A percentile compares a stretch with the other conserved stretches of the same genome.
Evolutionary conservation across 2,888 invertebrate species (phyloP).

Genomic region (Fissipunctia ypsillon): DNA sequence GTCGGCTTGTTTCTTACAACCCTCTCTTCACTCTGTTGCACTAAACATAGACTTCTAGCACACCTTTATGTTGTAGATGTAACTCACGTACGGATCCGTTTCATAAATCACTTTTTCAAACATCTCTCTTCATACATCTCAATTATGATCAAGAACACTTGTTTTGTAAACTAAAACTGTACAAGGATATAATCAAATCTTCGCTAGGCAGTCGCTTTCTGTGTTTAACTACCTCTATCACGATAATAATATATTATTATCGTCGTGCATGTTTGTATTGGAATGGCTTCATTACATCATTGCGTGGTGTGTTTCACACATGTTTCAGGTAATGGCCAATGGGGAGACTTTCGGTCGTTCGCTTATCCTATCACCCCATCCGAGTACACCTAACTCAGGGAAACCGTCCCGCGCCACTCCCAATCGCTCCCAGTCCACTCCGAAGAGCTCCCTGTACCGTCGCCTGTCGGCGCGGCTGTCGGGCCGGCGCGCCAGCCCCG

Average conservation of each 20-base stretch:
- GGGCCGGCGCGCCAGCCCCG: slow-evolving; percentile 80
- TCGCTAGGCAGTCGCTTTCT: slow-evolving; percentile 79
- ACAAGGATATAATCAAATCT: slow-evolving; percentile 51
- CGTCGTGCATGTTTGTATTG: slow-evolving; percentile 89
- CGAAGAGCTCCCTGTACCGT: slow-evolving; percentile 88
- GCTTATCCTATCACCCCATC: slow-evolving; percentile 90
- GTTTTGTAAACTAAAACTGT: slow-evolving; percentile 51
- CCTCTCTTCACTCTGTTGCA: slow-evolving; percentile 66
- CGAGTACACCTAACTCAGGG: slow-evolving; percentile 82
- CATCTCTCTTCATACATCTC: slow-evolving; percentile 33
- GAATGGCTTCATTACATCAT: slow-evolving; percentile 91
- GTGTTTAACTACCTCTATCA: slow-evolving; percentile 83
- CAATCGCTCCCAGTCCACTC: slow-evolving; percentile 85
- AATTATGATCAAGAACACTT: slow-evolving; percentile 36
- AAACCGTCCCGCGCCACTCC: slow-evolving; percentile 83
- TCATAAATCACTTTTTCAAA: slow-evolving; percentile 36
- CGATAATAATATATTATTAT: slow-evolving; percentile 77
- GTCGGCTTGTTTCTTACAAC: slow-evolving; percentile 69
- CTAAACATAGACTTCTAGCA: slow-evolving; percentile 53
- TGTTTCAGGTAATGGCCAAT: slow-evolving; percentile 93
- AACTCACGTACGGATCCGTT: slow-evolving; percentile 30
- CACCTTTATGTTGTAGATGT: slow-evolving; percentile 50
- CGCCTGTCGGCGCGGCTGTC: slow-evolving; percentile 87
- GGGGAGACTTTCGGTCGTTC: slow-evolving; percentile 92
- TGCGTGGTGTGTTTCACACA: slow-evolving; percentile 91